Base-by-base conservation (phyloP, 2,888 invertebrate species). In the Mactromeris polynyma region DNA sequence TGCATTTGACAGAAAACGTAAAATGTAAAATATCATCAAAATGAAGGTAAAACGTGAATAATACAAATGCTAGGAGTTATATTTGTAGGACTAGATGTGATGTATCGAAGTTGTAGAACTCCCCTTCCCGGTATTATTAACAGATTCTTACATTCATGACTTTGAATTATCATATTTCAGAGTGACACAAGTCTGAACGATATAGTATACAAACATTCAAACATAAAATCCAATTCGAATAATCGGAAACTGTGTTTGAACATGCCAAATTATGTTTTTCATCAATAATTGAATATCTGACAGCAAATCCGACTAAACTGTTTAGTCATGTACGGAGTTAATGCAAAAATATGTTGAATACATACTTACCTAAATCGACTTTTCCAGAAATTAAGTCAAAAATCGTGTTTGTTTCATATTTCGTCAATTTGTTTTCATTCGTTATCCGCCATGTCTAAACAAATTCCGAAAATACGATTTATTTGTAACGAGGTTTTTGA, bases 361-460 rank as follows among this genome's bases (percentile, higher is more conserved):
- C 31, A 26, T 64, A 54, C 7, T 33, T 54, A 26, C 51, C 26
- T 31, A 17, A 51, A 31, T 9, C 26, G 31, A 38, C 36, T 36
- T 4, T 36, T 9, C 38, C 36, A 31, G 9, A 54, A 38, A 26
- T 26, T 64, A 21, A 64, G 11, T n/a, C 58, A 51, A 81, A 31
- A 81, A 58, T 36, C 36, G 31, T 9, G 31, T 31, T 21, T 33
- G 42, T 51, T 80, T 42, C 42, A 46, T 33, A 0, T 51, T 51
- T 14, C 58, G 19, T 1, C 51, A n/a, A 31, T 84, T 73, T 87
- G 87, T 42, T 42, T 77, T 86, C 77, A 51, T 40, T 81, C 31
- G 51, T 88, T 58, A 90, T 92, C 93, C 90, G 93, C 94, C 94
- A 94, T 95, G 93, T 95, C 93, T 92, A 91, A 94, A 93, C 93